Base-by-base conservation (phyloP, 2,888 invertebrate genomes). In the Linnaemya tessellans region DNA sequence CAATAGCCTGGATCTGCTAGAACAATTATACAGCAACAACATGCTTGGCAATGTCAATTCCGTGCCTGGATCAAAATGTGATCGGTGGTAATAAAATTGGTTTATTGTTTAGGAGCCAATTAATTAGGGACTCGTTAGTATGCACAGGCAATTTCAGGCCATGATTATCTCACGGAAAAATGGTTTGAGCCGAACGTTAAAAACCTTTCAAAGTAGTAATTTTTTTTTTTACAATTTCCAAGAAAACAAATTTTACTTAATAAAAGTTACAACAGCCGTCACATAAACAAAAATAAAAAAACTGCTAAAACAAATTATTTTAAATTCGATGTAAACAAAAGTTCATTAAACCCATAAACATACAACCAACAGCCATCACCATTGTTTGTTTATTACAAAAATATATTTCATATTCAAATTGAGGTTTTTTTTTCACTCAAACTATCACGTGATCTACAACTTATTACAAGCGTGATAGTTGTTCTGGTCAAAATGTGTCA, bases 371-470 rank as follows among this genome's bases (percentile, higher is more conserved):
- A 7, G 15, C 25, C 0, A 20, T 18, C 8, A 22, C 30, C 60
- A 64, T 25, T 56, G n/a, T 41, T 38, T 74, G 41, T 13, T n/a
- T 46, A 75, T 62, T 81, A 68, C n/a, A 51, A 64, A 25, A 41
- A 62, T 35, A 49, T 65, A n/a, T n/a, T 49, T 49, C 1, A 49
- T n/a, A n/a, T 43, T 73, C 49, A 35, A 64, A 22, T 11, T 43
- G 41, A 22, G 5, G 3, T 25, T 58, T 20, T 25, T 58, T 20
- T 68, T 35, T n/a, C 43, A 56, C 35, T 54, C 11, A 51, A 0
- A 13, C 30, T 18, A 75, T 68, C 80, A 81, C 80, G 80, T 81
- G 80, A 81, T 54, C 13, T n/a, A 54, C 54, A 68, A 60, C 43
- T 30, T 68, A 20, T 62, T 54, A 20, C 22, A 15, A 41, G 68